These are phyloP conservation scores for Miichthys miiuy DNA, from an alignment of 2,797 vertebrate species.

Conservation along the genomic window DNA sequence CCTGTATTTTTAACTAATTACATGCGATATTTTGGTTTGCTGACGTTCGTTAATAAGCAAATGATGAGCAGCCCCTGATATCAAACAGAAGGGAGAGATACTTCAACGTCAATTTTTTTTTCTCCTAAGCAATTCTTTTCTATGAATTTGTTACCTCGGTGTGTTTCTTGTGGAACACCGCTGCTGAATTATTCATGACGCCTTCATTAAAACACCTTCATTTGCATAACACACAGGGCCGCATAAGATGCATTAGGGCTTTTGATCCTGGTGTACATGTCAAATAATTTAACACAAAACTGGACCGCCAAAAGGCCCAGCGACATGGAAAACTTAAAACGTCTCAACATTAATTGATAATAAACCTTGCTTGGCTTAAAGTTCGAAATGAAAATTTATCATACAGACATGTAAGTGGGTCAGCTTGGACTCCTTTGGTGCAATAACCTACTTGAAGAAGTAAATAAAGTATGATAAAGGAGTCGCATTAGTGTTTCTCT, in stretches of 20 bases:
- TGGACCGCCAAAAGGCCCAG: conserved; percentile 38
- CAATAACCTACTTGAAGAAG: conserved; percentile 63
- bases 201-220: conserved; percentile 81
- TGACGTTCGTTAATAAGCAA: conserved; percentile 62
- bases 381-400: conserved; percentile 44
- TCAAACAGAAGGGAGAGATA: conserved; percentile 64
- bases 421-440: conserved; percentile 67
- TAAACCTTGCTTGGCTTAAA: conserved; percentile 36
- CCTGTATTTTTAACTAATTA: conserved; percentile 53
- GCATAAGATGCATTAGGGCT: conserved; percentile 67
- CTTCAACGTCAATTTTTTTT: conserved; percentile 60
- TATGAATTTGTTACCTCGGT: conserved; percentile 67
- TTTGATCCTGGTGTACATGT: conserved; percentile 79
- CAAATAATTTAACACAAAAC: conserved; percentile 73
- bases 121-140: conserved; percentile 64
- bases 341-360: conserved; percentile 50
- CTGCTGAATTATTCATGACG: conserved; percentile 82
- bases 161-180: conserved; percentile 65
- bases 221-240: conserved; percentile 80
- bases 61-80: conserved; percentile 58
- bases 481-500: conserved; percentile 27
- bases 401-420: conserved; percentile 67
- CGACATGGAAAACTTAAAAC: conserved; percentile 29
- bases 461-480: conserved; percentile 61
- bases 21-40: conserved; percentile 51